Base-by-base conservation (phyloP, 2,888 invertebrate genomes). In the Polyommatus iphigenia region DNA sequence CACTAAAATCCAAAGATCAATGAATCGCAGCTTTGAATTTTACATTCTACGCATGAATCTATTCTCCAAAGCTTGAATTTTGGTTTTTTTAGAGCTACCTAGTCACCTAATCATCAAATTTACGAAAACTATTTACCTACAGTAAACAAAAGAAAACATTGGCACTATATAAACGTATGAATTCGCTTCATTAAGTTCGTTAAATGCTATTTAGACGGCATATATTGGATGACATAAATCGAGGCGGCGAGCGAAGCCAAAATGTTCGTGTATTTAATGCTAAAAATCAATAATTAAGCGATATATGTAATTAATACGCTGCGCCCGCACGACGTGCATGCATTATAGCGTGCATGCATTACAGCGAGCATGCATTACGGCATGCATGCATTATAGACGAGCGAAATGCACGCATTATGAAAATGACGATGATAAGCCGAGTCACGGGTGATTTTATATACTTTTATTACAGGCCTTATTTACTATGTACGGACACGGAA, bases 271-370 rank as follows among this genome's bases (percentile, higher is more conserved):
- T 88, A 87, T 90, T 92, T 90, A 91, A 91, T 90, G 85, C 89
- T 89, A 92, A 93, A 93, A 93, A 93, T 93, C 93, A 92, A 93
- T 93, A 93, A 92, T 93, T 91, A 92, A 92, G 86, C 90, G 87
- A 88, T 89, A 90, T 90, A 90, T 90, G 92, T 93, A 92, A 93
- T 93, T 93, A 93, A 93, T 92, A 91, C 87, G 86, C 82, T 83
- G 87, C 85, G 82, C 82, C 81, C 84, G 82, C 79, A 79, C 80
- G 81, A 78, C 83, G 81, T 80, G 82, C 83, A 77, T 84, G 83
- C 85, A 85, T 90, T 91, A 91, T 90, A 87, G 83, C 18, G 15
- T 67, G 67, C 67, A 67, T 67, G 67, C 67, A 32, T 67, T 67
- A 67, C 67, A 32, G 67, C 67, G 29, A 18, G 29, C 67, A 32